Percentiles rank a stretch among this genome's conserved stretches.
These are phyloP conservation scores for Cydia amplana DNA, from an alignment of 1,140 invertebrate genomes.

Conservation along the genomic window DNA sequence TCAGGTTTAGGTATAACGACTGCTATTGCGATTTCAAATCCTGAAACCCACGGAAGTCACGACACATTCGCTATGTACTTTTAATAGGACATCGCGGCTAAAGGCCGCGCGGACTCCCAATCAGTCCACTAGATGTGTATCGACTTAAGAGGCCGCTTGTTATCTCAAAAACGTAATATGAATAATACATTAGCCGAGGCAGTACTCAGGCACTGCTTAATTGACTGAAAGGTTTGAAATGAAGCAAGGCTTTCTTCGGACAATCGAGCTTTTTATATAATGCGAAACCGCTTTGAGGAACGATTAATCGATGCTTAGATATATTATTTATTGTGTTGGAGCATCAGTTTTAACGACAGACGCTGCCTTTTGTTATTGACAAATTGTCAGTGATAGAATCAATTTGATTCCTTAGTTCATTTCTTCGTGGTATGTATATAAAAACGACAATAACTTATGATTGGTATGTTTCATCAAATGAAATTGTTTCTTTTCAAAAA, in stretches of 20 bases:
- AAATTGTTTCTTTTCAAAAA: no score
- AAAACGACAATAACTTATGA: no score
- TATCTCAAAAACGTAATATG: conserved; percentile 79
- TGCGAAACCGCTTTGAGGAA: conserved; percentile 36
- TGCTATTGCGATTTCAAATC: neutral
- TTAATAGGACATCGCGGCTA: conserved; percentile 57
- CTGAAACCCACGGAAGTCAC: conserved; percentile 19
- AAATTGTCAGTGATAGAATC: neutral
- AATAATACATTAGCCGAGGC: conserved; percentile 73
- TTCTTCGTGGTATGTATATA: neutral
- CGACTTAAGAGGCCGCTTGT: conserved; percentile 73
- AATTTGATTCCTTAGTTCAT: neutral
- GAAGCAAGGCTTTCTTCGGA: conserved; percentile 52
- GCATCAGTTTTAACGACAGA: neutral
- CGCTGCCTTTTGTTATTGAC: neutral
- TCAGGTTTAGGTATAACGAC: neutral
- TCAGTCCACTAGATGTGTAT: conserved; percentile 75
- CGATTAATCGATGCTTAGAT: neutral
- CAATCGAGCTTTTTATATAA: conserved; percentile 56
- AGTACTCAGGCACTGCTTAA: conserved; percentile 70
- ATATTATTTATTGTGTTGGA: neutral
- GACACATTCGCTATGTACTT: conserved; percentile 37
- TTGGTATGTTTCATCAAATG: no score
- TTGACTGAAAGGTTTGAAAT: conserved; percentile 78
- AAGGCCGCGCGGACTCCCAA: conserved; percentile 57